These are phyloP conservation scores for Cheilosia scutellata DNA, from an alignment of 2,888 invertebrate genomes.

Conservation along the genomic window DNA sequence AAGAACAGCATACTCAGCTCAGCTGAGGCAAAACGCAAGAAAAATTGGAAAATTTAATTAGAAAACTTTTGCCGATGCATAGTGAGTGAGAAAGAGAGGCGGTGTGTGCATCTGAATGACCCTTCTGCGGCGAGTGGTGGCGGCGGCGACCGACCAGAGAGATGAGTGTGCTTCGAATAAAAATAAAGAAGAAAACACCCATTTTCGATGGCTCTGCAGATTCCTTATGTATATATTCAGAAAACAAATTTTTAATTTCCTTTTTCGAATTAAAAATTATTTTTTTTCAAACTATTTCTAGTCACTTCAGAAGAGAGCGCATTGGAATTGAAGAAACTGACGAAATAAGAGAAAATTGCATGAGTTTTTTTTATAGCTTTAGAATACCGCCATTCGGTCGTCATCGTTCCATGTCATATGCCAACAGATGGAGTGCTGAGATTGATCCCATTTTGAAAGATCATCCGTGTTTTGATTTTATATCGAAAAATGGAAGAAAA, in stretches of 20 bases:
- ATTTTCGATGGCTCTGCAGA: neutral
- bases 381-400: too few species aligned
- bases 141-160: slow-evolving; percentile 18
- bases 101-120: slow-evolving; percentile 49
- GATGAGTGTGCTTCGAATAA: slow-evolving; percentile 48
- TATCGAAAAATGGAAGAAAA: too few species aligned
- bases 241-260: slow-evolving; percentile 49
- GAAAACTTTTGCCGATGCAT: slow-evolving; percentile 75
- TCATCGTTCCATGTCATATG: too few species aligned
- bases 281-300: neutral
- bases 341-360: too few species aligned
- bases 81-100: slow-evolving; percentile 2
- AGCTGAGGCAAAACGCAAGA: slow-evolving; percentile 74
- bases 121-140: slow-evolving; percentile 47
- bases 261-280: neutral
- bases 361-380: too few species aligned
- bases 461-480: too few species aligned
- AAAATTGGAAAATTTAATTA: slow-evolving; percentile 77
- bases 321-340: neutral
- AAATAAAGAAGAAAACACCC: slow-evolving; percentile 30
- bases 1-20: slow-evolving; percentile 51
- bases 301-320: neutral
- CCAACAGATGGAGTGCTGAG: too few species aligned
- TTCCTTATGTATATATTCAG: neutral
- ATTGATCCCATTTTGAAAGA: too few species aligned